These are phyloP conservation scores for Epizoanthus scotinus DNA, from an alignment of 92 coral and sea anemone genomes.

Conservation along the genomic window DNA sequence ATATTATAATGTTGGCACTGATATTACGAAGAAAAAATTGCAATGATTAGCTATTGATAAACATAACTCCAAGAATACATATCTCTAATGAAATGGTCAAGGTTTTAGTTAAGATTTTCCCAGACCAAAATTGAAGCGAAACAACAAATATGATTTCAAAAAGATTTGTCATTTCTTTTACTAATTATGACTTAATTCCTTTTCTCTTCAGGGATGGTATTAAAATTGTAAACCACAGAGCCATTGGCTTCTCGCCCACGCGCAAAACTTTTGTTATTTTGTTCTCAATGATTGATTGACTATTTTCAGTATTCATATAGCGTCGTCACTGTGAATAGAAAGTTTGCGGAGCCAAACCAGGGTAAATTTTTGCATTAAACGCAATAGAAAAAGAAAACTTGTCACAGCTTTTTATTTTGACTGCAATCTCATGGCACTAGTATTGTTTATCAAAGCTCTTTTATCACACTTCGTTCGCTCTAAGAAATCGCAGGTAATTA, in stretches of 20 bases:
- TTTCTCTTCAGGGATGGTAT: not conserved
- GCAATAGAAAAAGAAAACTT: no score
- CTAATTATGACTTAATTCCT: not conserved
- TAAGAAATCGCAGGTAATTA: no score
- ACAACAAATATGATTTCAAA: conserved; percentile 2
- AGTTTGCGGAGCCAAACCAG: no score
- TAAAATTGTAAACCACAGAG: not conserved
- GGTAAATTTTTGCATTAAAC: no score
- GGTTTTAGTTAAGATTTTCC: not conserved
- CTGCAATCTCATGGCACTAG: no score
- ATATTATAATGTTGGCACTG: not conserved
- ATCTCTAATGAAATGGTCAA: conserved; percentile 17
- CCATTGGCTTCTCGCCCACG: not conserved
- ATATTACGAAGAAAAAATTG: not conserved
- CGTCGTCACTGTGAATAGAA: not conserved
- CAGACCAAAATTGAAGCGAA: not conserved
- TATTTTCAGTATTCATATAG: not conserved
- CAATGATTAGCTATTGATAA: conserved; percentile 3
- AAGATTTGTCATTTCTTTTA: not conserved
- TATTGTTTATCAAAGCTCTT: no score
- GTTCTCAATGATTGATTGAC: not conserved
- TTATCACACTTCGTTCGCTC: no score
- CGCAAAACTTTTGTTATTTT: not conserved
- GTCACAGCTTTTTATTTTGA: no score
- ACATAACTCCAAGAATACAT: not conserved